Conservation (phyloP, 2,888 invertebrate species). For the Leptinotarsa haldemani region DNA sequence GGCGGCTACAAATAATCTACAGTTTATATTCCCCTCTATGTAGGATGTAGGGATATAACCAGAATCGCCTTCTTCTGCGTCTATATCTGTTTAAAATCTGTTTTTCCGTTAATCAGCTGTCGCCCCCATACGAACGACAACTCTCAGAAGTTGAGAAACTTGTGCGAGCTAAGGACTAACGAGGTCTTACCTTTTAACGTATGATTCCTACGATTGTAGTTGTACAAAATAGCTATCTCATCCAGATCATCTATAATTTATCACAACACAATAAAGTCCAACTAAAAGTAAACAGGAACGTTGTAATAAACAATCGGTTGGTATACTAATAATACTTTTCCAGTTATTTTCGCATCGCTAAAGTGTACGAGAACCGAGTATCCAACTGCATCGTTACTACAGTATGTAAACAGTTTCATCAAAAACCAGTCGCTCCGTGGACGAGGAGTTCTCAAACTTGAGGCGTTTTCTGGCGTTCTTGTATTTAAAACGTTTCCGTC, state of each 20-base stretch:
- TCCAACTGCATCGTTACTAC: slow-evolving; percentile 17
- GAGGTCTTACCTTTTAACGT: too few species aligned
- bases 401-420: slow-evolving; percentile 10
- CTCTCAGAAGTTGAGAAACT: too few species aligned
- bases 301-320: slow-evolving; percentile 14
- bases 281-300: not conserved
- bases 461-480: too few species aligned
- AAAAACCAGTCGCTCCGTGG: slow-evolving; percentile 4
- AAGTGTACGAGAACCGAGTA: slow-evolving; percentile 14
- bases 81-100: too few species aligned
- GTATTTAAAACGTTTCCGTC: too few species aligned
- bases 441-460: too few species aligned
- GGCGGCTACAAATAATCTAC: slow-evolving; percentile 31
- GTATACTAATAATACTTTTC: not conserved
- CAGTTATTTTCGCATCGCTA: slow-evolving; percentile 20
- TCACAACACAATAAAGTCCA: slow-evolving; percentile 10
- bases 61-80: slow-evolving; percentile 7
- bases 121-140: too few species aligned
- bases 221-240: slow-evolving; percentile 16
- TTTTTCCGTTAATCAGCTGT: too few species aligned
- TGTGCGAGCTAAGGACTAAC: too few species aligned
- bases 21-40: slow-evolving; percentile 23
- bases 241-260: slow-evolving; percentile 17
- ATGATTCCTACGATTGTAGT: slow-evolving; percentile 12
- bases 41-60: slow-evolving; percentile 24